phyloP scores from a whole-genome alignment of 2,888 invertebrate genomes.

The Drosophila putrida region DNA sequence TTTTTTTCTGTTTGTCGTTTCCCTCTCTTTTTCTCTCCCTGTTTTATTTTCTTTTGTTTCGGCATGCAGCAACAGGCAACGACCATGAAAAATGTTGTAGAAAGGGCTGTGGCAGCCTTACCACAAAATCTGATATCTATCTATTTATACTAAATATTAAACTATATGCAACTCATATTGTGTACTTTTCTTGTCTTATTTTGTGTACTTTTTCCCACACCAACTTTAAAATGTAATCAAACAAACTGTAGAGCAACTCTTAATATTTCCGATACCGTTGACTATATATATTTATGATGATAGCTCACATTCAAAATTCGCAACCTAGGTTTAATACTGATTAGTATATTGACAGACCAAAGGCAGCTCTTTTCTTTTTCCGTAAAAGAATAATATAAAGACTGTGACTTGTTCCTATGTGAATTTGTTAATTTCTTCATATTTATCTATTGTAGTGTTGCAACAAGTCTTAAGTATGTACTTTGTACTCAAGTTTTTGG shows the following conservation, averaged over 20 bases:
- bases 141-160: constrained; percentile 4
- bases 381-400: no score
- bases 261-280: no score
- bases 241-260: not conserved
- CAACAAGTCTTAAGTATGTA: not conserved
- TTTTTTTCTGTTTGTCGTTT: constrained; percentile 31
- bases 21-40: constrained; percentile 14
- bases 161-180: constrained; percentile 2
- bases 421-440: not conserved
- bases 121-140: constrained; percentile 3
- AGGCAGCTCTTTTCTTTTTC: no score
- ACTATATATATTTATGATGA: no score
- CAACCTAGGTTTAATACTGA: no score
- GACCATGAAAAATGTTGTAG: constrained; percentile 75
- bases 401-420: no score
- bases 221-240: not conserved
- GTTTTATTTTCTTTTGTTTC: constrained; percentile 63
- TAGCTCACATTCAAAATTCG: no score
- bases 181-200: not conserved
- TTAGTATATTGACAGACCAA: no score
- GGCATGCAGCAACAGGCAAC: constrained; percentile 69
- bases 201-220: not conserved
- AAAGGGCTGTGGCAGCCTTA: constrained; percentile 50
- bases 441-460: not conserved
- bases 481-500: constrained; percentile 12